A percentile compares a stretch with the other conserved stretches of the same genome.
phyloP scores from a whole-genome alignment of 2,888 invertebrate genomes.

The Drosophila prolongata region DNA sequence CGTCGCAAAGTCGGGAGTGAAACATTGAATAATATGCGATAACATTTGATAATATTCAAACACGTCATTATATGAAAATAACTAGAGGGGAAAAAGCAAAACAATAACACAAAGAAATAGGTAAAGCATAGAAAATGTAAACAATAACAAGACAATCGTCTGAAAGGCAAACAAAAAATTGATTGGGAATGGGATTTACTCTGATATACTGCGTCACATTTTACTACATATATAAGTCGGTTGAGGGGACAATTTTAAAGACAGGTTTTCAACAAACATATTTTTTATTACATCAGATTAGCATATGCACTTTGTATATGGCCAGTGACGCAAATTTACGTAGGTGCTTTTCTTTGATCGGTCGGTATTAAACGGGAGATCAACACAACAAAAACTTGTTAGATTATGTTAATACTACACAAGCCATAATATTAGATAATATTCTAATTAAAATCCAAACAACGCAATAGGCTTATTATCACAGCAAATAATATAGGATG shows the following conservation, averaged over 20 bases:
- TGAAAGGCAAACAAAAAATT: conserved; percentile 3
- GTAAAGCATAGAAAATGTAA: conserved; percentile 32
- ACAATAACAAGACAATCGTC: conserved; percentile 26
- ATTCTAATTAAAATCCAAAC: conserved; percentile 14
- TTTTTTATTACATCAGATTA: conserved; percentile 33
- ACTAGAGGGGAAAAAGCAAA: conserved; percentile 14
- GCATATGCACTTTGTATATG: neutral
- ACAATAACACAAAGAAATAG: conserved; percentile 20
- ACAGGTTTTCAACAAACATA: conserved; percentile 30
- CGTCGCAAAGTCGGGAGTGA: conserved; percentile 18
- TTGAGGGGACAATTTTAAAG: conserved; percentile 10
- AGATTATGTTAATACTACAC: conserved; percentile 33
- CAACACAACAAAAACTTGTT: conserved; percentile 3
- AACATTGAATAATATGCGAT: conserved; percentile 36
- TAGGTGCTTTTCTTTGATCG: conserved; percentile 38
- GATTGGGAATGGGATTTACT: conserved; percentile 12
- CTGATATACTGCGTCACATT: conserved; percentile 32
- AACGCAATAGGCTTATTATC: conserved; percentile 28
- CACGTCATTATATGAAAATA: conserved; percentile 45
- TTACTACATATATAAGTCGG: neutral
- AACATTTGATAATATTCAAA: conserved; percentile 30
- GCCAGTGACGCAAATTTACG: conserved; percentile 28
- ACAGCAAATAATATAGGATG: conserved; percentile 16
- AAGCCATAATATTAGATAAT: conserved; percentile 7
- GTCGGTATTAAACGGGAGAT: conserved; percentile 6